Percentiles rank a stretch among this genome's conserved stretches.
These are phyloP conservation scores for Bombus terrestris DNA, from an alignment of 1,140 invertebrate genomes.

Conservation along the genomic window DNA sequence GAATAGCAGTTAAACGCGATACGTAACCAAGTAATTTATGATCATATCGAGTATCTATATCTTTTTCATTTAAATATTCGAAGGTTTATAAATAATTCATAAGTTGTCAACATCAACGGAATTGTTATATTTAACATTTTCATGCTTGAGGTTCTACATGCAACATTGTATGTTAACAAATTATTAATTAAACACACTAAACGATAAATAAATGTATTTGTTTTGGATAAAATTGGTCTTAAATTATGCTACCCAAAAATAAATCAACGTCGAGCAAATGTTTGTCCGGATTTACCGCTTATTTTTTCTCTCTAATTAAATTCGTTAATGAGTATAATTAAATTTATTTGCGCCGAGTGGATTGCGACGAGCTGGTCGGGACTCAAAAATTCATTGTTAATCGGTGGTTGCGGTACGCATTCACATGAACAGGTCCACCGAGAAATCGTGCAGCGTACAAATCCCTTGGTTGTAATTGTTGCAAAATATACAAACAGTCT, in stretches of 20 bases:
- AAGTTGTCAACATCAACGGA: not conserved
- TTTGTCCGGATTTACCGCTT: not conserved
- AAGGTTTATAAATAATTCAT: not conserved
- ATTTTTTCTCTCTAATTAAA: conserved; percentile 19
- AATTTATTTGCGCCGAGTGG: conserved; percentile 10
- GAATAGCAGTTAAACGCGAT: no score
- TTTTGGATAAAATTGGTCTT: not conserved
- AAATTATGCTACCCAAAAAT: not conserved
- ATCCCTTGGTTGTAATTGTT: conserved; percentile 26
- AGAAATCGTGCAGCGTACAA: conserved; percentile 15
- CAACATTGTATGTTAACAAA: not conserved
- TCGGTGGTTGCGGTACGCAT: conserved; percentile 25
- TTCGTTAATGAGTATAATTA: conserved; percentile 22
- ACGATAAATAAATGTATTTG: no score
- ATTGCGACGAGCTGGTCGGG: not conserved
- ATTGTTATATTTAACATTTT: not conserved
- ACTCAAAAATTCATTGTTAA: conserved; percentile 45
- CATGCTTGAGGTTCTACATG: not conserved
- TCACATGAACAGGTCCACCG: conserved; percentile 17
- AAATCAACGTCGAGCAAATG: not conserved
- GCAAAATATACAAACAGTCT: conserved; percentile 18
- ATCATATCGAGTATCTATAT: no score
- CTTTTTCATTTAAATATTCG: no score
- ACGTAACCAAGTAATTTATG: no score
- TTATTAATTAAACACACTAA: no score